Conservation (phyloP, 1,140 invertebrate species). For the Drosophila subpulchrella region DNA sequence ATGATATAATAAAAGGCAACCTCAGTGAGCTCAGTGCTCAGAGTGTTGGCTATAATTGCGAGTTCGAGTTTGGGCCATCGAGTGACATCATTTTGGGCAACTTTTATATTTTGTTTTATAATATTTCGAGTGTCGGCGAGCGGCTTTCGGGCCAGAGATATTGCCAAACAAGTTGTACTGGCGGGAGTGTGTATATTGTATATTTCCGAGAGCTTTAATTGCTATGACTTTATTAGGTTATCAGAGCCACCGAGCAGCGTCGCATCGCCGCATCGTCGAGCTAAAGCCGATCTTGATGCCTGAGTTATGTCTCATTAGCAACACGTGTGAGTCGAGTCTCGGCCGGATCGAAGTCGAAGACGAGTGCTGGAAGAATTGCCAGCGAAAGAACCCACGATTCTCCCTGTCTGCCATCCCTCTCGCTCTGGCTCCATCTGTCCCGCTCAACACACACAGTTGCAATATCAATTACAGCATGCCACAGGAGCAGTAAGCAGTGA, state of each 20-base stretch:
- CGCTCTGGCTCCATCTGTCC: constrained; percentile 19
- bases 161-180: constrained; percentile 55
- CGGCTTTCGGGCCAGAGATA: constrained; percentile 31
- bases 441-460: constrained; percentile 63
- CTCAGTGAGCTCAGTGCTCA: constrained; percentile 53
- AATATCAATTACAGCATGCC: constrained; percentile 84
- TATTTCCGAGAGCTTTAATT: constrained; percentile 70
- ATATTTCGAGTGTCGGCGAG: constrained; percentile 39
- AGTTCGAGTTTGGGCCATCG: constrained; percentile 49
- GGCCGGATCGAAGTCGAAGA: constrained; percentile 19
- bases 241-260: constrained; percentile 44
- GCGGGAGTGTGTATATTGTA: constrained; percentile 39
- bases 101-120: constrained; percentile 52
- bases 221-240: constrained; percentile 83
- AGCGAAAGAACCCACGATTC: constrained; percentile 42
- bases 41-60: constrained; percentile 65
- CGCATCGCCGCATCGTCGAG: constrained; percentile 1
- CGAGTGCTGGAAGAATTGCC: constrained; percentile 19
- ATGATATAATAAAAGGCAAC: constrained; percentile 72
- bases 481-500: constrained; percentile 71
- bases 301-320: constrained; percentile 79
- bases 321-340: constrained; percentile 63
- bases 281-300: constrained; percentile 48
- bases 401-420: not conserved
- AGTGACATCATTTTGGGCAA: constrained; percentile 80